Evolutionary conservation across 2,888 invertebrate genomes (phyloP).

Genomic region (Miltochrista miniata): DNA sequence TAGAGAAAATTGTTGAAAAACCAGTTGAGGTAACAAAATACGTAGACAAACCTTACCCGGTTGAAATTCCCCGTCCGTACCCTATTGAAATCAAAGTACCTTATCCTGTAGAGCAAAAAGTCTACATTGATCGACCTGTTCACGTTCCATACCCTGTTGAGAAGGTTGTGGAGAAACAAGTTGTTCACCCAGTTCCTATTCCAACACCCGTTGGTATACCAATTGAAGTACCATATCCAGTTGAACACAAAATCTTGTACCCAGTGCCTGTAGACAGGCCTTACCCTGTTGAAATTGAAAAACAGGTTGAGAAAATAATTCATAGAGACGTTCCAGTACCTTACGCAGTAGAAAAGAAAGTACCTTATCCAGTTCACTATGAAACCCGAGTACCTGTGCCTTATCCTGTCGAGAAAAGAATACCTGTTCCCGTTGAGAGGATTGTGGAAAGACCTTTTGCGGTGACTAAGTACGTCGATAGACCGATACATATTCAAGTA

Average conservation of each 20-base stretch:
- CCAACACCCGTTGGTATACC: conserved; percentile 75
- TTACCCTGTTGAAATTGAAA: conserved; percentile 70
- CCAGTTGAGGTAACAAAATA: conserved; percentile 77
- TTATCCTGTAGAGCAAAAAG: conserved; percentile 76
- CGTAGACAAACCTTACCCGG: conserved; percentile 84
- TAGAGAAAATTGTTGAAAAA: conserved; percentile 81
- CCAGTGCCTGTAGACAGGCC: conserved; percentile 72
- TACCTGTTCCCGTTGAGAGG: conserved; percentile 73
- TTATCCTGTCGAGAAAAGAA: conserved; percentile 70
- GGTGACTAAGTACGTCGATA: conserved; percentile 73
- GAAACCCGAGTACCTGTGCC: conserved; percentile 77
- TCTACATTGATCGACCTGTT: conserved; percentile 78
- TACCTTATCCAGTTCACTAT: conserved; percentile 72
- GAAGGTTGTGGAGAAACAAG: conserved; percentile 79
- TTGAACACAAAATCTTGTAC: conserved; percentile 64
- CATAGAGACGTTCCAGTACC: conserved; percentile 76
- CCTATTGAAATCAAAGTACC: conserved; percentile 81
- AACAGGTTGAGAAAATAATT: conserved; percentile 50
- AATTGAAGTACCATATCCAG: conserved; percentile 58
- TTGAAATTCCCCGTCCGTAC: conserved; percentile 77
- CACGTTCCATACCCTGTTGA: conserved; percentile 79
- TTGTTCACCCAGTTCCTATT: conserved; percentile 64
- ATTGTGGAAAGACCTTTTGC: conserved; percentile 82
- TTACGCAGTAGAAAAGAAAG: conserved; percentile 78
- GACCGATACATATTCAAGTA: conserved; percentile 69